These are phyloP conservation scores for Cyprinodon variegatus DNA, from an alignment of 2,113 vertebrate genomes.

Conservation along the genomic window DNA sequence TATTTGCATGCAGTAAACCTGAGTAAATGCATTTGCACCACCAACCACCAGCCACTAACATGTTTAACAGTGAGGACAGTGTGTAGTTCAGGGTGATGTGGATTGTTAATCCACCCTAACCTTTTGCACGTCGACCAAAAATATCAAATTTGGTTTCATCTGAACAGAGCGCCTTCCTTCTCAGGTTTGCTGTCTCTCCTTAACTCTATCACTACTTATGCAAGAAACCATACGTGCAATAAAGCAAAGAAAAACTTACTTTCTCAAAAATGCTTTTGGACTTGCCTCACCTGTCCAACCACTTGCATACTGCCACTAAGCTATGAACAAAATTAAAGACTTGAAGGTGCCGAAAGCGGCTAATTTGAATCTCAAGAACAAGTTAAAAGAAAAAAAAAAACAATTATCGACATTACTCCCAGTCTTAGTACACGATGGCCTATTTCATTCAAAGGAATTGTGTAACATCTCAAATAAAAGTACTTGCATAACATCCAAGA, in stretches of 20 bases:
- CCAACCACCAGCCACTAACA: not conserved
- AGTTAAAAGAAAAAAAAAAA: not conserved
- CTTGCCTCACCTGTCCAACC: not conserved
- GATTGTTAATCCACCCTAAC: not conserved
- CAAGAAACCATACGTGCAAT: not conserved
- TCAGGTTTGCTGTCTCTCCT: not conserved
- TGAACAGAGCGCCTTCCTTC: not conserved
- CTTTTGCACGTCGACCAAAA: not conserved
- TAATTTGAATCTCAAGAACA: constrained; percentile 11
- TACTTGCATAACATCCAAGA: constrained; percentile 9
- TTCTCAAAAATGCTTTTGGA: not conserved
- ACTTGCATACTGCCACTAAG: not conserved
- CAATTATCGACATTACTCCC: not conserved
- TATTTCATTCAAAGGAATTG: not conserved
- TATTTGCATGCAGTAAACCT: too few species aligned
- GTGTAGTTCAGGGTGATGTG: not conserved
- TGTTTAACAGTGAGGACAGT: not conserved
- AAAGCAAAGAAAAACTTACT: not conserved
- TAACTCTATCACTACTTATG: not conserved
- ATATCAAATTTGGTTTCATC: not conserved
- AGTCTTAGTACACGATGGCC: constrained; percentile 7
- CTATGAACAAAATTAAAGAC: not conserved
- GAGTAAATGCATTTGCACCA: too few species aligned
- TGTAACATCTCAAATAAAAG: constrained; percentile 25
- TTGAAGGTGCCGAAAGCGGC: not conserved